Conservation (phyloP, 2,113 vertebrate genomes). For the Osmerus eperlanus region DNA sequence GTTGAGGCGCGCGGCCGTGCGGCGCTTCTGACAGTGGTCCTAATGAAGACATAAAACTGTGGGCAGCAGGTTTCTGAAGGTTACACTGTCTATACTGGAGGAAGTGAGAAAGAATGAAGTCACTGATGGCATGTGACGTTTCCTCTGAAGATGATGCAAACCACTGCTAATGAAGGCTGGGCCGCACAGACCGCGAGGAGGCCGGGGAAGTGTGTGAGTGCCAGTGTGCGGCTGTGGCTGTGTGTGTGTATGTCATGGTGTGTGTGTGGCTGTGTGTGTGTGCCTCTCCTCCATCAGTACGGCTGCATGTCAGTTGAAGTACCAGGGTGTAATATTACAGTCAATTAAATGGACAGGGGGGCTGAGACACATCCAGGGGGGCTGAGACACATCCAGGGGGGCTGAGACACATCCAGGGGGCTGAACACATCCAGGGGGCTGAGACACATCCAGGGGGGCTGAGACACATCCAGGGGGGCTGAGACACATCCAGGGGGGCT, state of each 20-base stretch:
- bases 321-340: too few relatives aligned
- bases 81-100: slow-evolving; percentile 62
- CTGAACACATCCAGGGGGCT: too few relatives aligned
- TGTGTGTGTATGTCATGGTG: background rate
- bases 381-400: background rate
- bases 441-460: background rate
- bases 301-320: too few relatives aligned
- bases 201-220: slow-evolving; percentile 30
- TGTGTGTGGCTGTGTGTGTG: background rate
- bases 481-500: background rate
- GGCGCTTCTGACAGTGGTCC: slow-evolving; percentile 51
- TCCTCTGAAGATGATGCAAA: slow-evolving; percentile 66
- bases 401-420: background rate
- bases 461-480: background rate
- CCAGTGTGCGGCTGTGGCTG: slow-evolving; percentile 23
- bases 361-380: background rate
- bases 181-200: background rate
- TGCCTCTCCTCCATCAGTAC: slow-evolving; percentile 26
- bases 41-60: slow-evolving; percentile 74
- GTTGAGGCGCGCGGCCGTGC: slow-evolving; percentile 39
- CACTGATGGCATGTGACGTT: slow-evolving; percentile 73
- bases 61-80: slow-evolving; percentile 73
- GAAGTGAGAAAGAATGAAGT: slow-evolving; percentile 71
- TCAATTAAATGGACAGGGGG: background rate
- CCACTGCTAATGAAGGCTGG: slow-evolving; percentile 65